These are phyloP conservation scores for Pseudachorutes palmiensis DNA, from an alignment of 1,140 invertebrate genomes.

Conservation along the genomic window DNA sequence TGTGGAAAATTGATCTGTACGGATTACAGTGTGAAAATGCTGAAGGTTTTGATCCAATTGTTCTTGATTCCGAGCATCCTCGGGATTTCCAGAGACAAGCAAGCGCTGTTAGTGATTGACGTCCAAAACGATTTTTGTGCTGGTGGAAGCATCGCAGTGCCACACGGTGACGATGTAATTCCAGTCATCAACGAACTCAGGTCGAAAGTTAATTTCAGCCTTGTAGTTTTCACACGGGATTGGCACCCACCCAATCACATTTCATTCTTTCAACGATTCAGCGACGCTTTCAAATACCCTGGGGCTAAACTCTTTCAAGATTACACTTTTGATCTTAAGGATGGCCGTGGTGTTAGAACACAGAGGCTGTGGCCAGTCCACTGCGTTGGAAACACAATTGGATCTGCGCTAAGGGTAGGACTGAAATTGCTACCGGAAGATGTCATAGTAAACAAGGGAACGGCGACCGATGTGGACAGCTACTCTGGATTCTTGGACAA, in stretches of 20 bases:
- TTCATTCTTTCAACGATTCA: constrained; percentile 1
- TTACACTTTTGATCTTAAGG: background rate
- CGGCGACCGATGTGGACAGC: background rate
- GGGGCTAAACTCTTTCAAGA: background rate
- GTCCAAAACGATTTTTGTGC: constrained; percentile 11
- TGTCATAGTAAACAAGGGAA: background rate
- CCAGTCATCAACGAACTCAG: background rate
- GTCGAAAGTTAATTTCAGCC: background rate
- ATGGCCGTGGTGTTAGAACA: background rate
- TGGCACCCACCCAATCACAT: constrained; percentile 8
- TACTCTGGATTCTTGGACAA: constrained; percentile 12
- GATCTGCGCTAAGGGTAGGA: background rate
- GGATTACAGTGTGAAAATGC: too few species aligned
- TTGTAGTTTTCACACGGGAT: background rate
- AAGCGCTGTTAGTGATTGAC: constrained; percentile 2
- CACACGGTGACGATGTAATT: background rate
- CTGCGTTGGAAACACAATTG: background rate
- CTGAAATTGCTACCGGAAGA: background rate
- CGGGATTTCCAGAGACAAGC: too few species aligned
- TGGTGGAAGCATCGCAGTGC: background rate
- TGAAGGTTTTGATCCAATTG: too few species aligned
- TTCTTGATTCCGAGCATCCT: too few species aligned
- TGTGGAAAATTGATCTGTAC: too few species aligned
- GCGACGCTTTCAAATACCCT: background rate
- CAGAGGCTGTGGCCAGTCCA: constrained; percentile 9